Evolutionary conservation across 2,888 invertebrate genomes (phyloP), one percentile per base, ranked within the genome.

Genomic region (Smittia aterrima): DNA sequence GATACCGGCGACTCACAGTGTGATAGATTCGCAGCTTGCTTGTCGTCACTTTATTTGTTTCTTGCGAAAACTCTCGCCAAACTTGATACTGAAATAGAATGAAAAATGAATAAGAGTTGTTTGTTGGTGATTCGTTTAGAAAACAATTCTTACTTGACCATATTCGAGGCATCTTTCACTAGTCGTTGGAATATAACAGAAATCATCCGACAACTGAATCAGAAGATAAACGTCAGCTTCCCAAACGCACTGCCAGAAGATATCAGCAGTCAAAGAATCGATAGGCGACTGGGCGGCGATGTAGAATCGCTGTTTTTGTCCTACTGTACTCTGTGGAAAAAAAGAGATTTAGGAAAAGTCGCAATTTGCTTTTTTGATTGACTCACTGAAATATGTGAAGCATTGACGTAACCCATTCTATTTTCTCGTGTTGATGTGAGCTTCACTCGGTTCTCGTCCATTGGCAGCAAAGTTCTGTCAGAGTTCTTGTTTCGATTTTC

Each of bases 241-340:
- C 94, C 95, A 95, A 70, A 92, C 89, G 84, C 93, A 91, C 83
- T 93, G 92, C 96, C 96, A 96, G 82, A 95, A 90, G 79, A 88
- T 88, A 68, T 80, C 79, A 76, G 81, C 81, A 11, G 81, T 82
- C 58, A 79, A 75, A 38, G 79, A 78, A 71, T 81, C 80, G 72
- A 80, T 80, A 1, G 83, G 82, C 20, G 81, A 81, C 77, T 83
- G 83, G 18, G 81, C 82, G 40, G 91, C 90, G 76, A 95, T 91
- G 84, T 95, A 96, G 84, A 93, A 93, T 76, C 93, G 87, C 79
- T 93, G 92, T 76, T 90, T 88, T 77, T 88, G 89, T 78, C 93
- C 93, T 9, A 95, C 92, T 1, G 91, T 91, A 80, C 93, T 90
- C 93, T 93, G 80, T 0, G 79, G 78, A 53, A 27, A 75, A 32